Base-by-base conservation (phyloP, 2,113 vertebrate species). In the Brienomyrus longianalis region DNA sequence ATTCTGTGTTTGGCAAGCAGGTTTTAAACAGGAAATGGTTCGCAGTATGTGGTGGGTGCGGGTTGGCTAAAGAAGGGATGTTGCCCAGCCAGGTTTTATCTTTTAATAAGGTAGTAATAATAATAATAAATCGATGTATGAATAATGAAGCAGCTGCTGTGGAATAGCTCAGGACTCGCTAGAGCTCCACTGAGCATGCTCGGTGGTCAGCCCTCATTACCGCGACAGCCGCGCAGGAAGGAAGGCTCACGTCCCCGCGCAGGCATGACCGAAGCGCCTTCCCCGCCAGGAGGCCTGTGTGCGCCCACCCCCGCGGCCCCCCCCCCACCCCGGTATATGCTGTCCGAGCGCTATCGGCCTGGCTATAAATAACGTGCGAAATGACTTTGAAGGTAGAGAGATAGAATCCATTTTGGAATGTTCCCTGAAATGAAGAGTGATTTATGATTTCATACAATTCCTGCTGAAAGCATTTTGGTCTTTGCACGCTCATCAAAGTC, bases 381-480 rank as follows among this genome's bases (percentile, higher is more conserved):
- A 96, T 96, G 95, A 96, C 95, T 97, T 97, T 96, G 95, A 97
- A 97, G 96, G 96, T 96, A 94, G 94, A 97, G 96, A 95, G 95
- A 95, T 94, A 94, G 96, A 95, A 95, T 96, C 95, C 92, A 95
- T 97, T 96, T 96, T 96, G 95, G 96, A 96, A 96, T 96, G 96
- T 96, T 97, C 95, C 95, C 94, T 96, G 95, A 96, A 97, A 96
- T 95, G 95, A 96, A 95, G 94, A 95, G 91, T 97, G 96, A 97
- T 97, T 97, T 97, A 97, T 97, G 94, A 93, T 95, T 97, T 96
- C 95, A 95, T 97, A 95, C 95, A 95, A 96, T 97, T 96, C 96
- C 95, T 93, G 93, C 95, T 97, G 95, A 96, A 97, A 96, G 96
- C 95, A 95, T 95, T 91, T 96, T 88, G 48, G 95, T 95, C 95